A percentile compares a stretch with the other conserved stretches of the same genome.
Evolutionary conservation across 2,888 invertebrate species (phyloP).

Genomic region (Campoplex nolae): DNA sequence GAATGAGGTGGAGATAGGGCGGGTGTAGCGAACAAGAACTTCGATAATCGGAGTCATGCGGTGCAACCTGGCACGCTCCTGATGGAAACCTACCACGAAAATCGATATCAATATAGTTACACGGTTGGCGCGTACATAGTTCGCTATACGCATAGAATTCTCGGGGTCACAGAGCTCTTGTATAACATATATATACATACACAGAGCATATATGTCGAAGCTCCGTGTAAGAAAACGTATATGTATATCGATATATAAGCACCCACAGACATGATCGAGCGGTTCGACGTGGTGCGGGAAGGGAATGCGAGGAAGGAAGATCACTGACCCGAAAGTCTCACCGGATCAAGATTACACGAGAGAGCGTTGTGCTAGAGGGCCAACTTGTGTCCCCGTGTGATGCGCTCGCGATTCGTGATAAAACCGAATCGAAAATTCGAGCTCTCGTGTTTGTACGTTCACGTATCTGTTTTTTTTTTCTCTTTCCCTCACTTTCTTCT

Average conservation of each 20-base stretch:
- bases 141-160: constrained; percentile 56
- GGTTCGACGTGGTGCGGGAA: constrained; percentile 21
- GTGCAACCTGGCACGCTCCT: constrained; percentile 67
- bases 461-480: constrained; percentile 4
- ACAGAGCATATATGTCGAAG: neutral
- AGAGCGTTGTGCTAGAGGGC: constrained; percentile 48
- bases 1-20: neutral
- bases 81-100: constrained; percentile 61
- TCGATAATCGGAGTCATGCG: constrained; percentile 66
- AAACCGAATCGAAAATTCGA: constrained; percentile 63
- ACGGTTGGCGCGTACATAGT: constrained; percentile 48
- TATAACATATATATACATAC: constrained; percentile 5
- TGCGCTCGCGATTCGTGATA: constrained; percentile 65
- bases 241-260: constrained; percentile 7
- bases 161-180: constrained; percentile 42
- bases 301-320: constrained; percentile 59
- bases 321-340: constrained; percentile 68
- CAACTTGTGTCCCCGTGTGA: constrained; percentile 48
- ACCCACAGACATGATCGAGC: constrained; percentile 39
- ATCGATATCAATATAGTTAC: constrained; percentile 66
- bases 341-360: constrained; percentile 66
- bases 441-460: constrained; percentile 33
- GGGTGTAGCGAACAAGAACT: constrained; percentile 21
- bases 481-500: constrained; percentile 25
- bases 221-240: neutral